Evolutionary conservation across 2,113 vertebrate genomes (phyloP).

Genomic region (Cygnus buccinator): DNA sequence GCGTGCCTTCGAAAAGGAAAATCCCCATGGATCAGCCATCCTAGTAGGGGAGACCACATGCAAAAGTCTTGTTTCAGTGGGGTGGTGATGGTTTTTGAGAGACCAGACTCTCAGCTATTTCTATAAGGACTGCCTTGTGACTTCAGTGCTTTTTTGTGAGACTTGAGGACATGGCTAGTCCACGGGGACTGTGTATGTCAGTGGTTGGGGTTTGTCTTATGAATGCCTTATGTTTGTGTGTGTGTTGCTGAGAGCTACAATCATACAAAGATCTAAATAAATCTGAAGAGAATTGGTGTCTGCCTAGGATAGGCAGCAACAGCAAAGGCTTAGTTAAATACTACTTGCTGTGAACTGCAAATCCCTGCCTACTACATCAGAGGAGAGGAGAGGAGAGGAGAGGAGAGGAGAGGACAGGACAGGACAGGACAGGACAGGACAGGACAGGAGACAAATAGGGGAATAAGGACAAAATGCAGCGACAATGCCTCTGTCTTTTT

Average conservation of each 20-base stretch:
- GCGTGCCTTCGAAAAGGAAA: background rate
- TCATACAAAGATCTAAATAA: background rate
- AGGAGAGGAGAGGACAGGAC: background rate
- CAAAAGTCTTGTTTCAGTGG: background rate
- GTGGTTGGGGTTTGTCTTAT: background rate
- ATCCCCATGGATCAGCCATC: background rate
- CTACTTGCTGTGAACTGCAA: background rate
- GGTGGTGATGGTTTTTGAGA: background rate
- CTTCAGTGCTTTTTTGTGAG: background rate
- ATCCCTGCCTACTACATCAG: background rate
- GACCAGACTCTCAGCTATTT: background rate
- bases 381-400: background rate
- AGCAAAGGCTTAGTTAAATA: background rate
- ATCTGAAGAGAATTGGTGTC: background rate
- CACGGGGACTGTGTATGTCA: background rate
- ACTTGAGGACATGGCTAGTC: background rate
- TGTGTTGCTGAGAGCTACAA: background rate
- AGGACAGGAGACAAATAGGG: background rate
- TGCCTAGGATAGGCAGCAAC: background rate
- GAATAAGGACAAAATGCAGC: background rate
- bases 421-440: background rate
- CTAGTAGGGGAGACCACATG: too few relatives aligned
- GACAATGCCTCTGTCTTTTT: background rate
- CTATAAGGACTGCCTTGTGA: background rate
- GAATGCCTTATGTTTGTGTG: background rate